Conservation (phyloP, 1,140 invertebrate species). For the Macrosteles quadrilineatus region DNA sequence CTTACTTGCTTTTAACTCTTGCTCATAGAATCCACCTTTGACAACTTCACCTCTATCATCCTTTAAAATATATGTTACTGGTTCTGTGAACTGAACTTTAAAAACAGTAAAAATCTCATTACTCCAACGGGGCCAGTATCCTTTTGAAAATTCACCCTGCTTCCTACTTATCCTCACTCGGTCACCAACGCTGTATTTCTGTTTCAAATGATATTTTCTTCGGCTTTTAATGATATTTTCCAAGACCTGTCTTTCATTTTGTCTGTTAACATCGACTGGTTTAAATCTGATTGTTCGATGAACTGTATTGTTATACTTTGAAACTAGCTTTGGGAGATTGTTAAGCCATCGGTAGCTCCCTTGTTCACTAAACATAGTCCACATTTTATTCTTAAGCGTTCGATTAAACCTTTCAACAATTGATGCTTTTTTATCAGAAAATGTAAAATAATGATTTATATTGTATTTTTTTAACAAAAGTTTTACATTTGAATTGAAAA, state of each 20-base stretch:
- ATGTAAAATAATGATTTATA: slow-evolving; percentile 52
- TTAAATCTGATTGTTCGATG: slow-evolving; percentile 51
- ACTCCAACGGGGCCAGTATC: slow-evolving; percentile 36
- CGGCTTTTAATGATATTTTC: slow-evolving; percentile 24
- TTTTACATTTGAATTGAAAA: slow-evolving; percentile 48
- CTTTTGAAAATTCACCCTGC: slow-evolving; percentile 38
- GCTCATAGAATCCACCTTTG: slow-evolving; percentile 43
- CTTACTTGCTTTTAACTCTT: slow-evolving; percentile 42
- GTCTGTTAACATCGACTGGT: slow-evolving; percentile 46
- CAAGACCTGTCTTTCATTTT: slow-evolving; percentile 39
- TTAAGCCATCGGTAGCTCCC: slow-evolving; percentile 43
- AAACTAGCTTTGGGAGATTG: slow-evolving; percentile 46
- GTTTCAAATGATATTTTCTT: slow-evolving; percentile 32
- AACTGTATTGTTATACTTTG: slow-evolving; percentile 50
- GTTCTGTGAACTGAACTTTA: slow-evolving; percentile 31
- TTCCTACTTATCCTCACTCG: slow-evolving; percentile 35
- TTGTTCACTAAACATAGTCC: slow-evolving; percentile 44
- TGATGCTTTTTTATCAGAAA: slow-evolving; percentile 52
- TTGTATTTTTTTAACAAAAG: slow-evolving; percentile 45
- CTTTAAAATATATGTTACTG: slow-evolving; percentile 33
- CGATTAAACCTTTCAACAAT: slow-evolving; percentile 53
- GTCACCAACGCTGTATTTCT: slow-evolving; percentile 37
- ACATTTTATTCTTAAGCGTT: slow-evolving; percentile 53
- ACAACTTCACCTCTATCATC: slow-evolving; percentile 34
- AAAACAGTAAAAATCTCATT: slow-evolving; percentile 34